These are phyloP conservation scores for Anoplius nigerrimus DNA, from an alignment of 2,888 invertebrate genomes.

Conservation along the genomic window DNA sequence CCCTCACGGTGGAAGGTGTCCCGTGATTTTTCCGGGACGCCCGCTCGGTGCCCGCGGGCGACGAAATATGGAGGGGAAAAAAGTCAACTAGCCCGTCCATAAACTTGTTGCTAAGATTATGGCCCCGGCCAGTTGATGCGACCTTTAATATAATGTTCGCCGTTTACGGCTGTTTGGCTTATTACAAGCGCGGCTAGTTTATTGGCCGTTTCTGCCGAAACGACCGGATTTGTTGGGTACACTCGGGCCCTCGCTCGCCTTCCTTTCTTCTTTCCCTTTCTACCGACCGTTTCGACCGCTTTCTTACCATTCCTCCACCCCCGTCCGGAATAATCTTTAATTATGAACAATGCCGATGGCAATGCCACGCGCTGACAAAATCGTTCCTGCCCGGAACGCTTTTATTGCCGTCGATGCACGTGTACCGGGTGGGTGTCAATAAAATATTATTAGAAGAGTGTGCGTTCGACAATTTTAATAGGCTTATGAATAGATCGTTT, in stretches of 20 bases:
- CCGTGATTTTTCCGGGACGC: constrained; percentile 11
- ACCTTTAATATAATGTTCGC: constrained; percentile 49
- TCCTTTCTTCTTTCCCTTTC: neutral
- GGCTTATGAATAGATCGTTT: too few species aligned
- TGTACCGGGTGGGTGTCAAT: too few species aligned
- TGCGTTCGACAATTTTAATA: too few species aligned
- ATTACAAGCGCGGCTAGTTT: constrained; percentile 49
- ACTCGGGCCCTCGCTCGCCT: neutral
- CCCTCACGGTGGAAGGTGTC: too few species aligned
- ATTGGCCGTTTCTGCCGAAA: constrained; percentile 45
- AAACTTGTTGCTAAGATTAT: constrained; percentile 40
- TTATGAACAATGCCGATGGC: too few species aligned
- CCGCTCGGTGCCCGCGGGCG: constrained; percentile 13
- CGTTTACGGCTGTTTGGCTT: constrained; percentile 57
- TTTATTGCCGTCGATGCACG: too few species aligned
- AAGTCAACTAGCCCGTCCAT: constrained; percentile 48
- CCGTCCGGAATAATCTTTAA: too few species aligned
- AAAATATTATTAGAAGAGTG: too few species aligned
- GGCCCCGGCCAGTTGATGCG: constrained; percentile 32
- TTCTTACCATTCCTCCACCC: neutral
- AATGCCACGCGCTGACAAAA: too few species aligned
- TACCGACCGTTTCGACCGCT: neutral
- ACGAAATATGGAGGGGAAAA: constrained; percentile 22
- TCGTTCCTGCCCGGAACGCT: too few species aligned
- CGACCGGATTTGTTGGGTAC: neutral